Evolutionary conservation across 2,888 invertebrate genomes (phyloP), one percentile per base, ranked within the genome.

Genomic region (Mythimna impura): DNA sequence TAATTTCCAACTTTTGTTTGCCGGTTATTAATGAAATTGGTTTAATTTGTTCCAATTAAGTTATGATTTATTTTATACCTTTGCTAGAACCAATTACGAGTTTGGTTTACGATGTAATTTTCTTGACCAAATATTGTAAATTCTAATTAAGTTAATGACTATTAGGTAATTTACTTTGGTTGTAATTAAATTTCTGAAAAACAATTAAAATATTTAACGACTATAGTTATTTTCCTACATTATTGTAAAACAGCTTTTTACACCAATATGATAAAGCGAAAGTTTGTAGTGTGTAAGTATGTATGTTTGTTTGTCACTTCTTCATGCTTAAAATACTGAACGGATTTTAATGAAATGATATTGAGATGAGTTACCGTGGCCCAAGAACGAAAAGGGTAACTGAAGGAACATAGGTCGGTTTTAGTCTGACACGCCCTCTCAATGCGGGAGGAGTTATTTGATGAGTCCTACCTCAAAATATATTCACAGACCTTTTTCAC

Each of bases 61-160:
- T 17, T 34, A 12, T 55, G 20, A 55, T 75, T 74, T 61, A 66
- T 63, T 22, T 47, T 47, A 54, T 40, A 20, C 17, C 20, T 80
- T 62, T 36, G 20, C 25, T 52, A 57, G 2, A 36, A 54, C 61
- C 20, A 50, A 55, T 72, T 60, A 66, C 17, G 12, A 66, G 14
- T 9, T 6, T 54, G 40, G 66, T 63, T 72, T 66, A 78, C 52
- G 52, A 63, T 43, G 36, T 78, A 61, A 73, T 76, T 65, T 66
- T 63, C 36, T 61, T 50, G 61, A 47, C 69, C 81, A 50, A 57
- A 61, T 22, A 52, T 60, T 69, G 30, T 47, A 65, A 40, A 81
- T 76, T 54, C 25, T 63, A 61, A 66, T 80, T 47, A 58, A 40
- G 30, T 40, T 63, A 47, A 80, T 63, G 63, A 40, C 9, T 20